Percentiles rank a stretch among this genome's conserved stretches.
Conservation (phyloP, 2,113 vertebrate genomes). For the Pycnonotus jocosus region DNA sequence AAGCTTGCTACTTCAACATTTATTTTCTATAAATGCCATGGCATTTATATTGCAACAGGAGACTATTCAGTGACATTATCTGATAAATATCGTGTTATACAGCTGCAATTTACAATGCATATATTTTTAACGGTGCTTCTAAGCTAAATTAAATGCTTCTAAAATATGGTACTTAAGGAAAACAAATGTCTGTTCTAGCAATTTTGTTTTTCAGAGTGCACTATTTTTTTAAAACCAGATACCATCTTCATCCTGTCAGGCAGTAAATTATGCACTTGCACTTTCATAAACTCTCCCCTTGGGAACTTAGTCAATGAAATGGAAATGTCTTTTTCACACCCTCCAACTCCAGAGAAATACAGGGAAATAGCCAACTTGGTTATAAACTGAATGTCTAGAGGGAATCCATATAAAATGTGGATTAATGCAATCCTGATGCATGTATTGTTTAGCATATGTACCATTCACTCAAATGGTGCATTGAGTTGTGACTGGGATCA, state of each 20-base stretch:
- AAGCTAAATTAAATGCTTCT: conserved; percentile 65
- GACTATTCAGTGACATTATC: conserved; percentile 56
- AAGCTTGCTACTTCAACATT: conserved; percentile 23
- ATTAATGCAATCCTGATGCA: not conserved
- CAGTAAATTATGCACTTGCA: conserved; percentile 63
- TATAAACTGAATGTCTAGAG: conserved; percentile 7
- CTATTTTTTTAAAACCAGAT: conserved; percentile 40
- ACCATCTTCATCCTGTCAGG: conserved; percentile 56
- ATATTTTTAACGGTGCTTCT: conserved; percentile 60
- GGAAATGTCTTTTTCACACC: conserved; percentile 65
- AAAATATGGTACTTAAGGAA: conserved; percentile 50
- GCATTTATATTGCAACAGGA: conserved; percentile 63
- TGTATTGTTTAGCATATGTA: not conserved
- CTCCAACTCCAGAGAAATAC: conserved; percentile 38
- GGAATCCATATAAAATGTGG: conserved; percentile 1
- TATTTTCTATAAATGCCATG: conserved; percentile 48
- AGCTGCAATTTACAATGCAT: conserved; percentile 63
- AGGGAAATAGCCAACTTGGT: conserved; percentile 25
- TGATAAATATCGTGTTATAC: conserved; percentile 62
- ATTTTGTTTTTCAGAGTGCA: conserved; percentile 55
- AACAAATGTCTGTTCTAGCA: conserved; percentile 49
- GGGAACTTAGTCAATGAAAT: conserved; percentile 62
- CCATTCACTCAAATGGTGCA: not conserved
- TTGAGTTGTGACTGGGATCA: not conserved
- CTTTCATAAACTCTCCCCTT: conserved; percentile 60